Base-by-base conservation (phyloP, 2,113 vertebrate species). In the Symphodus melops region DNA sequence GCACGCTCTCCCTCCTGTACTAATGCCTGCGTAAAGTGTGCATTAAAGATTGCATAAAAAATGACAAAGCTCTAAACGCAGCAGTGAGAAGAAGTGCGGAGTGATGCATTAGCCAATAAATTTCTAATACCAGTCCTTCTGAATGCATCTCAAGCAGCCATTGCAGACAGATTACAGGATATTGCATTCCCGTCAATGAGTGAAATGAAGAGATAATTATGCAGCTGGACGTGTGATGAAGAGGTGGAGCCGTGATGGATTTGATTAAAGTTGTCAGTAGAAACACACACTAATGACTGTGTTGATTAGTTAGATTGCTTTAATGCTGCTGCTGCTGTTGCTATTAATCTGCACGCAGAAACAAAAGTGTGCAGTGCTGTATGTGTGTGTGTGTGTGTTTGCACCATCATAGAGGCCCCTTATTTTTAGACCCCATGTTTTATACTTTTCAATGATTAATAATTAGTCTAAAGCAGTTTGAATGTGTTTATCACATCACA, bases 131-230 rank as follows among this genome's bases (percentile, higher is more conserved):
- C 72, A 89, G 83, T 41, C 80, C 51, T 74, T 69, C 79, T 44
- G 62, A 83, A 85, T 85, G 84, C 78, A 86, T 87, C 84, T 77
- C 84, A 85, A 85, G 86, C 86, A 86, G 42, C 72, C 78, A 36
- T 67, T 65, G 72, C 83, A 82, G 89, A 88, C 89, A 86, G 85
- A 92, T 91, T 83, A 90, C 77, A 72, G 75, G 89, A 87, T 88
- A 92, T 90, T 77, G 85, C 87, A 78, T 86, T 92, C 81, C 88
- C 75, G 88, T 90, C 91, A 59, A 52, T 84, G 86, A 81, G 83
- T 69, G 86, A 90, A 92, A 93, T 91, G 86, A 92, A 92, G 90
- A 92, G 85, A 93, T 90, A 91, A 93, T 94, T 93, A 93, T 86
- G 83, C 84, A 20, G 91, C 75, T 5, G 52, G 74, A 51, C 9